Evolutionary conservation across 2,797 vertebrate species (phyloP).

Genomic region (Scomberomorus guttatus): DNA sequence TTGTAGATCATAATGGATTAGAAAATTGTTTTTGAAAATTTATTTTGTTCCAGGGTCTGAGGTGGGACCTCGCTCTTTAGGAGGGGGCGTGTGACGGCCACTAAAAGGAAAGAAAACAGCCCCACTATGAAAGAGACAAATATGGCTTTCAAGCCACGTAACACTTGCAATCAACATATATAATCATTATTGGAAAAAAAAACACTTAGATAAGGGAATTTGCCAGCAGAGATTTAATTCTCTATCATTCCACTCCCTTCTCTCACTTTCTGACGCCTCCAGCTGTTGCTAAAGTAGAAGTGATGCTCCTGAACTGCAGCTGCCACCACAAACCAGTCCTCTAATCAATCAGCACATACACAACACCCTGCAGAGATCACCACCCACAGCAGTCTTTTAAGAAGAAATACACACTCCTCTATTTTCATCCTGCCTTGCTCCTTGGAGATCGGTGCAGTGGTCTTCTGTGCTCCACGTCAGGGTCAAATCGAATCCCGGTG

Average conservation of each 20-base stretch:
- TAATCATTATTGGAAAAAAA: background rate
- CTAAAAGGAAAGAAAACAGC: background rate
- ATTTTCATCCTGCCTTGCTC: slow-evolving; percentile 38
- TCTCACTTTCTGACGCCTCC: slow-evolving; percentile 5
- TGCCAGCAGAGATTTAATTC: background rate
- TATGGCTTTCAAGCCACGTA: background rate
- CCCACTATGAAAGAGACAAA: background rate
- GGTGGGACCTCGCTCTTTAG: too few relatives aligned
- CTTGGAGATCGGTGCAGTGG: slow-evolving; percentile 24
- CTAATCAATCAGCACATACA: slow-evolving; percentile 60
- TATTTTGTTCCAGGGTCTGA: too few relatives aligned
- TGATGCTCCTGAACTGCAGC: slow-evolving; percentile 49
- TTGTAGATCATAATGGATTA: too few relatives aligned
- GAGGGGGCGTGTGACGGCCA: too few relatives aligned
- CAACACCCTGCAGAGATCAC: slow-evolving; percentile 29
- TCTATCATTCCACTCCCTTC: slow-evolving; percentile 8
- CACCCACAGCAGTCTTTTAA: slow-evolving; percentile 37
- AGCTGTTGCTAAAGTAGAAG: slow-evolving; percentile 40
- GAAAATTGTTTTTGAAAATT: too few relatives aligned
- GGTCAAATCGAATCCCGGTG: slow-evolving; percentile 45
- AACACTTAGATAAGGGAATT: slow-evolving; percentile 4
- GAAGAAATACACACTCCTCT: slow-evolving; percentile 37
- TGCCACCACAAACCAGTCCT: slow-evolving; percentile 41
- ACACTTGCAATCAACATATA: background rate
- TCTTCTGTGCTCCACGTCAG: slow-evolving; percentile 40